Evolutionary conservation across 2,797 vertebrate genomes (phyloP).

Genomic region (Hozukius guyotensis): DNA sequence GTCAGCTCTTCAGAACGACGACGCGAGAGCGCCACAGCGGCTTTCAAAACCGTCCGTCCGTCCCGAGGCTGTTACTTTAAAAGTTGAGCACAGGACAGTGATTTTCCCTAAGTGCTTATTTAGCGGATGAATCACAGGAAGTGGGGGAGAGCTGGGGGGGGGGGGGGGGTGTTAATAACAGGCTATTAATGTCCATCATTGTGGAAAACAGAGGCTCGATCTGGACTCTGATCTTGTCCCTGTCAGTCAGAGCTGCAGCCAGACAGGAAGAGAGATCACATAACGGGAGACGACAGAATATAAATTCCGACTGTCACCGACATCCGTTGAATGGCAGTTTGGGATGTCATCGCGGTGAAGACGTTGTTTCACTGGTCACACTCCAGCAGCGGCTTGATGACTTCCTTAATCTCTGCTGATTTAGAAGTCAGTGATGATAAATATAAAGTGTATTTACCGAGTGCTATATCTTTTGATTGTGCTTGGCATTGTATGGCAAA

Average conservation of each 20-base stretch:
- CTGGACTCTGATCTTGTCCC: slow-evolving; percentile 39
- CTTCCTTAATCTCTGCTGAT: neutral
- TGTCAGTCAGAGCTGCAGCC: slow-evolving; percentile 42
- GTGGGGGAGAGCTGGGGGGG: neutral
- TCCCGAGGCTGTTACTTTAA: slow-evolving; percentile 1
- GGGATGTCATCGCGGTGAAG: neutral
- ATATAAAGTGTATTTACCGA: neutral
- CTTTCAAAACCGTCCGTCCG: slow-evolving; percentile 20
- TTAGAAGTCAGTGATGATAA: neutral
- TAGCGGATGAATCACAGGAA: slow-evolving; percentile 40
- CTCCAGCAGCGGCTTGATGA: neutral
- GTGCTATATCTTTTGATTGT: neutral
- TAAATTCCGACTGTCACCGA: slow-evolving; percentile 1
- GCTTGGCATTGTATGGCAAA: neutral
- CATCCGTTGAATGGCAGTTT: neutral
- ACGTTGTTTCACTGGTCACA: slow-evolving; percentile 4
- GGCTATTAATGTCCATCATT: slow-evolving; percentile 50
- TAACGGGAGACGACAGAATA: slow-evolving; percentile 7
- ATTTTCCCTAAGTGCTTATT: slow-evolving; percentile 47
- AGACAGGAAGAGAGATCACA: neutral
- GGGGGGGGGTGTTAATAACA: slow-evolving; percentile 40
- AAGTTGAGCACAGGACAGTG: slow-evolving; percentile 5
- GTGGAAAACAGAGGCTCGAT: slow-evolving; percentile 44
- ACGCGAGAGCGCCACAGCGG: neutral
- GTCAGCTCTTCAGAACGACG: neutral